Conservation (phyloP, 2,888 invertebrate genomes). For the Galeopsomyia nigrocyanea region DNA sequence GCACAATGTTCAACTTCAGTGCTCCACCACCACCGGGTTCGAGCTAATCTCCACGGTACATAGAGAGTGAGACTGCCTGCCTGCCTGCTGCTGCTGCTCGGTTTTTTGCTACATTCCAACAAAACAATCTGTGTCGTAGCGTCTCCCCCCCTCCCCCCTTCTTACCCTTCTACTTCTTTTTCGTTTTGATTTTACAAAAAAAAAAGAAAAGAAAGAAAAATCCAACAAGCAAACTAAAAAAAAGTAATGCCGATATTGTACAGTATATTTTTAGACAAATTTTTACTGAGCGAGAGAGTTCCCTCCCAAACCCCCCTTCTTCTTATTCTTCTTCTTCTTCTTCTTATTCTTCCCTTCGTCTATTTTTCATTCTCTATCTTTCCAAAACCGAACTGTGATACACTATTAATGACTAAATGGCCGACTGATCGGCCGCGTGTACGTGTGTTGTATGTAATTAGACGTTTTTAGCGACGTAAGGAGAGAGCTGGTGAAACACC, state of each 20-base stretch:
- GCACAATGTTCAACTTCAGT: slow-evolving; percentile 67
- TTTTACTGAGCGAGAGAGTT: slow-evolving; percentile 51
- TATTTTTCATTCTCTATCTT: slow-evolving; percentile 57
- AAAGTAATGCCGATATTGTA: slow-evolving; percentile 50
- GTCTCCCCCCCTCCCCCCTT: slow-evolving; percentile 48
- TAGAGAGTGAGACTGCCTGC: slow-evolving; percentile 17
- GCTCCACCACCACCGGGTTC: slow-evolving; percentile 63
- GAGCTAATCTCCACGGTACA: slow-evolving; percentile 56
- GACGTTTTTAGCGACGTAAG: slow-evolving; percentile 55
- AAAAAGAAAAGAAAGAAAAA: too few species aligned
- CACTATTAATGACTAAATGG: slow-evolving; percentile 61
- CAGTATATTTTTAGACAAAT: slow-evolving; percentile 65
- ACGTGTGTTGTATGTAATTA: slow-evolving; percentile 60
- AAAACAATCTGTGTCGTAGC: slow-evolving; percentile 22
- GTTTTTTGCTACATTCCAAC: slow-evolving; percentile 44
- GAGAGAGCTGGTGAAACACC: slow-evolving; percentile 56
- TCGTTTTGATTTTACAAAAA: slow-evolving; percentile 36
- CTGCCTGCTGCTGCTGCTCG: neutral
- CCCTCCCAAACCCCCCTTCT: neutral
- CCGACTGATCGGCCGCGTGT: neutral
- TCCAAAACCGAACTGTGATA: slow-evolving; percentile 68
- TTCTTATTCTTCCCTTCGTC: neutral
- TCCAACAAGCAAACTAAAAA: too few species aligned
- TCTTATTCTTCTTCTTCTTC: neutral
- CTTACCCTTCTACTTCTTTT: slow-evolving; percentile 44